phyloP scores from a whole-genome alignment of 2,797 vertebrate species.

The Rhinichthys osculus region DNA sequence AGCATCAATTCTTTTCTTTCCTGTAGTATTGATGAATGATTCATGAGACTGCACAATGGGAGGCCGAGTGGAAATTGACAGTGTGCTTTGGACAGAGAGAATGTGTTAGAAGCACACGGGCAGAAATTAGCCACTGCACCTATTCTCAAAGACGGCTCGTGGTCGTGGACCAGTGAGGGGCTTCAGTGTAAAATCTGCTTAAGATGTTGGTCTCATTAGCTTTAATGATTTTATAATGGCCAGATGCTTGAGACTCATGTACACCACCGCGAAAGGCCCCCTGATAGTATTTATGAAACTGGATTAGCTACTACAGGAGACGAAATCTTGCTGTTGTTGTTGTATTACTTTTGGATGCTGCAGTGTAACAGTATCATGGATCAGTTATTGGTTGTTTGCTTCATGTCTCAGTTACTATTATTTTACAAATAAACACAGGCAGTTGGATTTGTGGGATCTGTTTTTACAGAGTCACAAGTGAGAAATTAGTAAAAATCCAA shows the following conservation, averaged over 20 bases:
- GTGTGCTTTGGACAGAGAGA: constrained; percentile 39
- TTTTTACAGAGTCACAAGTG: background rate
- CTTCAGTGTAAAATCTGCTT: constrained; percentile 19
- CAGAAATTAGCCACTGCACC: constrained; percentile 23
- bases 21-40: constrained; percentile 71
- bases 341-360: background rate
- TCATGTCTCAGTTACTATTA: background rate
- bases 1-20: constrained; percentile 67
- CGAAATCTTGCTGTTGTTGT: background rate
- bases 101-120: constrained; percentile 30
- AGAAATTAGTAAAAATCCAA: background rate
- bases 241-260: constrained; percentile 18
- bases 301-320: background rate
- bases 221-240: constrained; percentile 8
- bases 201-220: constrained; percentile 11
- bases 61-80: constrained; percentile 62
- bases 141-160: background rate
- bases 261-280: background rate
- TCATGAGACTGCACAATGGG: constrained; percentile 67
- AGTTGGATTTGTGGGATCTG: background rate
- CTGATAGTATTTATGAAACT: background rate
- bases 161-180: background rate
- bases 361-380: background rate
- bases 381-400: background rate
- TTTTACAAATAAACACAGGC: background rate